Evolutionary conservation across 2,888 invertebrate genomes (phyloP), one percentile per base, ranked within the genome.

Genomic region (Resseliella maxima): DNA sequence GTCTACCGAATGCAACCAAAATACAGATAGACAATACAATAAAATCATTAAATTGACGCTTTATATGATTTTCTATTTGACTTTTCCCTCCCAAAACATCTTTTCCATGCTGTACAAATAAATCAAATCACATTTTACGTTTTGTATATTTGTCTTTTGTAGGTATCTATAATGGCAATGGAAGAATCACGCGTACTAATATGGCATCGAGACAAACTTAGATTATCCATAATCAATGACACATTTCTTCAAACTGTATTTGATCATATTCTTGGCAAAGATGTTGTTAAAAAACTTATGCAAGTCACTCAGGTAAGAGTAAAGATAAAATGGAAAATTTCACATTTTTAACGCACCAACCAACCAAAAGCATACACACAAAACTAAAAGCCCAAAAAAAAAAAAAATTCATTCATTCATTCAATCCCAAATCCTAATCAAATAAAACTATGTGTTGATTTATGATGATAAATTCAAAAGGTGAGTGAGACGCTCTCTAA

Each of bases 171-270:
- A 91, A 96, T 96, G 92, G 96, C 96, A 88, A 95, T 96, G 94
- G 96, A 96, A 90, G 96, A 96, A 90, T 95, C 96, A 0, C 92
- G 95, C 86, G 94, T 96, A 88, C 92, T 96, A 88, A 94, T 96
- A 88, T 96, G 96, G 96, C 96, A 96, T 90, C 93, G 96, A 83
- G 96, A 96, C 91, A 96, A 96, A 91, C 92, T 96, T 90, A 95
- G 96, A 91, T 92, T 96, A 88, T 95, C 95, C 88, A 96, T 96
- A 89, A 95, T 96, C 93, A 94, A 94, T 85, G 95, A 95, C 90
- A 95, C 94, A 88, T 96, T 96, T 92, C 93, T 96, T 88, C 95
- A 96, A 91, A 95, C 95, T 31, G 95, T 96, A 87, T 96, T 96
- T 91, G 96, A 96, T 91, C 96, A 96, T 90, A 95, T 96, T 89